These are phyloP conservation scores for Catharus bicknelli DNA, from an alignment of 2,113 vertebrate genomes.

Conservation along the genomic window DNA sequence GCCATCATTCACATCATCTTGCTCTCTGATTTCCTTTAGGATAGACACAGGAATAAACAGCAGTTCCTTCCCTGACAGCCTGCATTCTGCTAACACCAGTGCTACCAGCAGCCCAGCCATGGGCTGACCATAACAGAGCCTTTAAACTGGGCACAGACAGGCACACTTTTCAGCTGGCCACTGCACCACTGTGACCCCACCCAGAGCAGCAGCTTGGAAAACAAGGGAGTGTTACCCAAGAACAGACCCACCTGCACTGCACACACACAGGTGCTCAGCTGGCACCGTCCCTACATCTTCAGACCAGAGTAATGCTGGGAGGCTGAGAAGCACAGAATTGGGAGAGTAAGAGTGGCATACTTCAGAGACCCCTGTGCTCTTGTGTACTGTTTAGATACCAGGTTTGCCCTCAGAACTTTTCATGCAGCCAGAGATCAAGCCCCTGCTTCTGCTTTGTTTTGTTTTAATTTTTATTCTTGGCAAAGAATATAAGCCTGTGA, in stretches of 20 bases:
- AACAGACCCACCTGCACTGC: not conserved
- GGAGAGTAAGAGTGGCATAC: not conserved
- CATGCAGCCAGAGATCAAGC: not conserved
- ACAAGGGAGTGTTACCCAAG: not conserved
- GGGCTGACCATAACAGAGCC: not conserved
- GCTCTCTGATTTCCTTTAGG: not conserved
- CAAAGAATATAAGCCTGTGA: not conserved
- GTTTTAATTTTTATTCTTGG: not conserved
- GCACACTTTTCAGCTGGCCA: not conserved
- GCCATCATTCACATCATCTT: not conserved
- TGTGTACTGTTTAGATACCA: not conserved
- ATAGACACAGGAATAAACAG: not conserved
- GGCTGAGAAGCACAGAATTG: not conserved
- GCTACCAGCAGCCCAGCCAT: not conserved
- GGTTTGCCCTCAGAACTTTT: not conserved
- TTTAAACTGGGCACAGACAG: not conserved
- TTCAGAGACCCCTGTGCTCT: not conserved
- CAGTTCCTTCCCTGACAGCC: not conserved
- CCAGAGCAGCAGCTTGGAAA: not conserved
- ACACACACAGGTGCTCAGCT: not conserved
- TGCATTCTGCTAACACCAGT: not conserved
- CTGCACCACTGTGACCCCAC: not conserved
- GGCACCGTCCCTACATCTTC: not conserved
- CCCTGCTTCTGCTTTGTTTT: not conserved
- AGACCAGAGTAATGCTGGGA: not conserved